A percentile compares a stretch with the other conserved stretches of the same genome.
These are phyloP conservation scores for Synanthedon vespiformis DNA, from an alignment of 2,888 invertebrate genomes.

Conservation along the genomic window DNA sequence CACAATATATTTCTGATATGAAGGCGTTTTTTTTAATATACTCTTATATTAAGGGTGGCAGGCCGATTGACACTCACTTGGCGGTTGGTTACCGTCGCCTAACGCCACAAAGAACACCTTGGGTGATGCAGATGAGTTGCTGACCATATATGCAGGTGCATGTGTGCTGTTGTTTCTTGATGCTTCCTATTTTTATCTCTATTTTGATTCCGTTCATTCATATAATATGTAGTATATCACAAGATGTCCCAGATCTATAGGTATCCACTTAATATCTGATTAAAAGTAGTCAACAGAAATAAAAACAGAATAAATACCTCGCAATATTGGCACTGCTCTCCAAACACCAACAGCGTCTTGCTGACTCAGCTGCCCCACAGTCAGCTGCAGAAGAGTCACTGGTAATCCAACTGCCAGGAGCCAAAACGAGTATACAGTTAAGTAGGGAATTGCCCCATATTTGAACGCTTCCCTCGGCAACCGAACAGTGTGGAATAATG, in stretches of 20 bases:
- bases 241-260: neutral
- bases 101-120: no score
- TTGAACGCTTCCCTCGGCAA: constrained; percentile 70
- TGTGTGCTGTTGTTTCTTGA: no score
- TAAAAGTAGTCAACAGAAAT: no score
- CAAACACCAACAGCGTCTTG: constrained; percentile 76
- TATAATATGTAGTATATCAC: neutral
- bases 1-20: no score
- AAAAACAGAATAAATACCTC: constrained; percentile 46
- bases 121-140: no score
- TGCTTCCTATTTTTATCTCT: no score
- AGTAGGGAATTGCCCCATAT: constrained; percentile 73
- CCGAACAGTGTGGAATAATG: constrained; percentile 72
- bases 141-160: no score
- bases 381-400: constrained; percentile 71
- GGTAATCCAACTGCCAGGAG: constrained; percentile 71
- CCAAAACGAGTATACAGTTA: constrained; percentile 72
- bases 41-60: no score
- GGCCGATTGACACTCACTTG: no score
- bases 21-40: no score
- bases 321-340: constrained; percentile 75
- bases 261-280: neutral
- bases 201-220: neutral
- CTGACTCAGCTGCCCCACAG: constrained; percentile 75
- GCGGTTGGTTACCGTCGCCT: no score